Conservation (phyloP, 2,888 invertebrate genomes). For the Neoitamus cyanurus region DNA sequence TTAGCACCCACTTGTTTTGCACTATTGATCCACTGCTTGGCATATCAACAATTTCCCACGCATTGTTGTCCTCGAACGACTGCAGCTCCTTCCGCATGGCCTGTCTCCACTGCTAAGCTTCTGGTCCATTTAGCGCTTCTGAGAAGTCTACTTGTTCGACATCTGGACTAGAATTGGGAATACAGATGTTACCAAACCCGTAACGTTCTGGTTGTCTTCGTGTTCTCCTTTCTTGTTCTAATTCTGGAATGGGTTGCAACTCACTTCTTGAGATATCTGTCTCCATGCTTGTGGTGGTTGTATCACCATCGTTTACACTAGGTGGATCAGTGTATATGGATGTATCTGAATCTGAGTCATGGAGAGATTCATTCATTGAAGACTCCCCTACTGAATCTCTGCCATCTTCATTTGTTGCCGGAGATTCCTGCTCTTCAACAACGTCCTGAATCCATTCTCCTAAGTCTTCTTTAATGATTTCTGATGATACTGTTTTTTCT, state of each 20-base stretch:
- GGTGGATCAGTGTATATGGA: neutral
- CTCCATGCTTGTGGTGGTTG: neutral
- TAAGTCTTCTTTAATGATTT: neutral
- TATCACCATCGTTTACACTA: neutral
- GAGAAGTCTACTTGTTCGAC: neutral
- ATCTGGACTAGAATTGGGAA: neutral
- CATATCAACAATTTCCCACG: neutral
- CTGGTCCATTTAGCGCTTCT: conserved; percentile 20
- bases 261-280: neutral
- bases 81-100: neutral
- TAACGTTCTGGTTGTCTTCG: neutral
- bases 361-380: neutral
- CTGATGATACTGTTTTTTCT: conserved; percentile 37
- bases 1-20: neutral
- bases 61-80: conserved; percentile 6
- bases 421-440: too few species aligned
- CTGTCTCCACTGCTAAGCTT: neutral
- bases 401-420: neutral
- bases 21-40: neutral
- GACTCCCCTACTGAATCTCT: conserved; percentile 4
- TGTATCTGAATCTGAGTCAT: neutral
- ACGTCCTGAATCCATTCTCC: neutral
- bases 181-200: neutral
- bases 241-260: neutral
- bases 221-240: neutral